Percentiles rank a stretch among this genome's conserved stretches.
These are phyloP conservation scores for Sebastes aleutianus DNA, from an alignment of 2,797 vertebrate species.

Conservation along the genomic window DNA sequence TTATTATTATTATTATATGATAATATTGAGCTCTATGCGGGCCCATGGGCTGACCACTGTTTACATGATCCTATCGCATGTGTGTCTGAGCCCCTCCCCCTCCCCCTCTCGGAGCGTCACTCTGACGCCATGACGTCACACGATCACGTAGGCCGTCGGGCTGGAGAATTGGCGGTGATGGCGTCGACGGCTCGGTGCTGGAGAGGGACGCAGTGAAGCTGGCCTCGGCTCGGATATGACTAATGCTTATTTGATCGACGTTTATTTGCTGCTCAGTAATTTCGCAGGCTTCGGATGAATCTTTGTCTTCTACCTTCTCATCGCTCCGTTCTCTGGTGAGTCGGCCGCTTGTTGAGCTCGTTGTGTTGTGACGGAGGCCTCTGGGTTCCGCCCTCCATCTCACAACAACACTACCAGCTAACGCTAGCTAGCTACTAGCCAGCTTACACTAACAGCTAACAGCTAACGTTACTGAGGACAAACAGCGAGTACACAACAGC, in stretches of 20 bases:
- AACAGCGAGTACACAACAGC: neutral
- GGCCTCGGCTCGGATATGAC: slow-evolving; percentile 74
- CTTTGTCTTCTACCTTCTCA: slow-evolving; percentile 13
- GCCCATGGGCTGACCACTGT: slow-evolving; percentile 38
- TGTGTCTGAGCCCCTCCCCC: slow-evolving; percentile 42
- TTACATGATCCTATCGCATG: slow-evolving; percentile 70
- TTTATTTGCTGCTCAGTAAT: slow-evolving; percentile 51
- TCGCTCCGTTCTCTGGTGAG: slow-evolving; percentile 69
- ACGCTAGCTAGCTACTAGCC: slow-evolving; percentile 22
- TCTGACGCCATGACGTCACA: slow-evolving; percentile 69
- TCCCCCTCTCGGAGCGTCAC: slow-evolving; percentile 8
- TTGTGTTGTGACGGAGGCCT: slow-evolving; percentile 83
- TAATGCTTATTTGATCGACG: slow-evolving; percentile 47
- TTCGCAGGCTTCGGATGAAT: slow-evolving; percentile 69
- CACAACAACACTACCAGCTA: slow-evolving; percentile 78
- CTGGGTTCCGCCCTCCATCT: slow-evolving; percentile 88
- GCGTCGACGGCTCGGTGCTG: slow-evolving; percentile 68
- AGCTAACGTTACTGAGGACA: neutral
- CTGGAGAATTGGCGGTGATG: slow-evolving; percentile 77
- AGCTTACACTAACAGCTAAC: neutral
- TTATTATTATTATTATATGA: too few relatives aligned
- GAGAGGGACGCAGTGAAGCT: slow-evolving; percentile 71
- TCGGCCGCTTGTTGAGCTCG: slow-evolving; percentile 47
- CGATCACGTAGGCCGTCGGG: slow-evolving; percentile 53
- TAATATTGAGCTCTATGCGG: too few relatives aligned